Evolutionary conservation across 2,888 invertebrate genomes (phyloP).

Genomic region (Drosophila borborema): DNA sequence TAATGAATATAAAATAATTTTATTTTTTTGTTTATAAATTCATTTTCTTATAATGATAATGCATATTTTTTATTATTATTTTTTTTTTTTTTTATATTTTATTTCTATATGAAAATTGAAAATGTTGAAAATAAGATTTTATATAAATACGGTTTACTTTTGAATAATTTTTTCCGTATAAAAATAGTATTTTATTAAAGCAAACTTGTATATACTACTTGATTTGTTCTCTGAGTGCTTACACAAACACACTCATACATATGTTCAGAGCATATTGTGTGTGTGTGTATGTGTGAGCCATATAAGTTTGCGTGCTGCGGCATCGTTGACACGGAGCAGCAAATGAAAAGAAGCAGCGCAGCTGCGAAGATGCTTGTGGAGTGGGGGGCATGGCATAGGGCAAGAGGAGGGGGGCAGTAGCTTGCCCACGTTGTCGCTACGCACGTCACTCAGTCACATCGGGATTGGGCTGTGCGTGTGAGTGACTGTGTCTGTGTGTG

Average conservation of each 20-base stretch:
- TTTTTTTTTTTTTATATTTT: too few relatives aligned
- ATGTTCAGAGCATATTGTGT: background rate
- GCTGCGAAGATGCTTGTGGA: background rate
- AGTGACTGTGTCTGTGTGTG: background rate
- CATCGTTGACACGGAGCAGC: conserved; percentile 56
- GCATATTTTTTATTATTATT: too few relatives aligned
- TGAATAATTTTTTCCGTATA: too few relatives aligned
- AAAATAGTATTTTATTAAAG: too few relatives aligned
- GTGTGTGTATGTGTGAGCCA: conserved; percentile 20
- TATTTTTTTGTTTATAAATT: too few relatives aligned
- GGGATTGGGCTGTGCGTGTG: conserved; percentile 1
- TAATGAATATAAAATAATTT: too few relatives aligned
- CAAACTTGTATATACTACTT: too few relatives aligned
- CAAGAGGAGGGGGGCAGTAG: conserved; percentile 1
- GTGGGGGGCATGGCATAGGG: background rate
- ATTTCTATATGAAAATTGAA: too few relatives aligned
- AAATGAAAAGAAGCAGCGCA: conserved; percentile 24
- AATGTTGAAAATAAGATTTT: too few relatives aligned
- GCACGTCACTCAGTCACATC: conserved; percentile 53
- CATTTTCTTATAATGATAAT: too few relatives aligned
- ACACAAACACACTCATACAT: background rate
- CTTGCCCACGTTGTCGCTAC: conserved; percentile 40
- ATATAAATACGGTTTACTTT: too few relatives aligned
- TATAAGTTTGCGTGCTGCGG: conserved; percentile 64
- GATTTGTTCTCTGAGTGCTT: background rate